These are phyloP conservation scores for Enteromius thamalakanensis DNA, from an alignment of 2,797 vertebrate genomes.

Conservation along the genomic window DNA sequence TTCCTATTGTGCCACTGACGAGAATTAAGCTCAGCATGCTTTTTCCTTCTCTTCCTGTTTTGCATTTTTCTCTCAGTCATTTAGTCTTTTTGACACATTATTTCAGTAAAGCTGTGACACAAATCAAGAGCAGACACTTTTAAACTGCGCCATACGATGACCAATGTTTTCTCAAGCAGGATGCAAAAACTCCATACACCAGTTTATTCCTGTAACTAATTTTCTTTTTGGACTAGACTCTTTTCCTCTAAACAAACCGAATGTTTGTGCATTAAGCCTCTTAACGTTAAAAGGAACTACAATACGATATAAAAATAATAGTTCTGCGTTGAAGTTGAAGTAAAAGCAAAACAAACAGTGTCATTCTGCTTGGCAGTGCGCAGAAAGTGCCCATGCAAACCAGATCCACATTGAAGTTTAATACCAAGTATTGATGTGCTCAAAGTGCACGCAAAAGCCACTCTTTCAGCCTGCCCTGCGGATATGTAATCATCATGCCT, in stretches of 20 bases:
- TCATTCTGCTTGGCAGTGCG: constrained; percentile 62
- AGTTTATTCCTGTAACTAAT: constrained; percentile 8
- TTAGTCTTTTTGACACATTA: constrained; percentile 15
- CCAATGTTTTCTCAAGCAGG: constrained; percentile 10
- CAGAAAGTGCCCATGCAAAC: constrained; percentile 75
- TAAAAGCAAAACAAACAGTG: constrained; percentile 53
- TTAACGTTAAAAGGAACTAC: constrained; percentile 27
- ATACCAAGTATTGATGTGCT: constrained; percentile 57
- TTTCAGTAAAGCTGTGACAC: constrained; percentile 40
- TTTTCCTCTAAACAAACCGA: constrained; percentile 7
- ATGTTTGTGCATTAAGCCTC: constrained; percentile 22
- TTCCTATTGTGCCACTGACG: constrained; percentile 28
- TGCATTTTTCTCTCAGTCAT: constrained; percentile 28
- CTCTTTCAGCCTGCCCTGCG: constrained; percentile 63
- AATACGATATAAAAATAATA: constrained; percentile 34
- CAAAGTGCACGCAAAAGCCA: constrained; percentile 55
- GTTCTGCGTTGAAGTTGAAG: constrained; percentile 22
- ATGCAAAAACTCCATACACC: background rate
- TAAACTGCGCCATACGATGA: constrained; percentile 22
- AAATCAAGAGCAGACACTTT: constrained; percentile 59
- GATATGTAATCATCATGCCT: constrained; percentile 72
- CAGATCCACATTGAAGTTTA: constrained; percentile 72
- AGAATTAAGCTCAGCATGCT: constrained; percentile 42
- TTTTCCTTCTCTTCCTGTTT: constrained; percentile 27
- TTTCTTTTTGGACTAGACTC: constrained; percentile 22